Evolutionary conservation across 92 coral and sea anemone genomes (phyloP), one percentile per base, ranked within the genome.

Genomic region (Hydrozoanthus gracilis): DNA sequence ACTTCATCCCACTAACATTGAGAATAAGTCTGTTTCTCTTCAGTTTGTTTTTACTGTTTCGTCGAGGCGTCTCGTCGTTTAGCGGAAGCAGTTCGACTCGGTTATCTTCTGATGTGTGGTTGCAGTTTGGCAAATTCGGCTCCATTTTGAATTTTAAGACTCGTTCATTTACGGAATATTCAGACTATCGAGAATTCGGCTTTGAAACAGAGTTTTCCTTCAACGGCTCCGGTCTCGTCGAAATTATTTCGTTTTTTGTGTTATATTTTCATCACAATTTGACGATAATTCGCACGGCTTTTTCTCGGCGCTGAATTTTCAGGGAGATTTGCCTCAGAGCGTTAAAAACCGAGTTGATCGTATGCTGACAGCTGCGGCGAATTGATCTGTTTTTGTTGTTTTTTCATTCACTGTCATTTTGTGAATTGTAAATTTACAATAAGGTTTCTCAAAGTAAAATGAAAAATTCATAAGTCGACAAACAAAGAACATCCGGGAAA

Each of bases 1-100:
- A 97, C 56, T 98, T 95, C 51, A 97, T 96, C 1, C 99, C 99
- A 44, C 99, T 97, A 54, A 97, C 93, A 49, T 97, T 97, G 44
- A 97, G 82, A 62, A 97, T 87, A 3, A 97, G 82, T 76, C 96
- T 82, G 85, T 79, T 86, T 4, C 62, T 91, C 14, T 47, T 61
- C 4, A 49, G 20, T 46, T 27, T 65, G 48, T 13, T 65, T 65
- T 4, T 66, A 16, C 64, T 44, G 20, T 48, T 47, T 73, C 14
- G 14, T 44, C 8, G 49, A 4, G 85, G 45, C 12, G 72, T 16
- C 49, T 64, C 85, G 3, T 66, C 74, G 75, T 3, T 80, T 48
- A 9, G 11, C 18, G 35, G 75, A 49, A 80, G 46, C 18, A 17
- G 11, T 12, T 80, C 85, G 74, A 65, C 65, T 45, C 64, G 80